Base-by-base conservation (phyloP, 2,888 invertebrate genomes). In the Zhuqinia jingwanae region DNA sequence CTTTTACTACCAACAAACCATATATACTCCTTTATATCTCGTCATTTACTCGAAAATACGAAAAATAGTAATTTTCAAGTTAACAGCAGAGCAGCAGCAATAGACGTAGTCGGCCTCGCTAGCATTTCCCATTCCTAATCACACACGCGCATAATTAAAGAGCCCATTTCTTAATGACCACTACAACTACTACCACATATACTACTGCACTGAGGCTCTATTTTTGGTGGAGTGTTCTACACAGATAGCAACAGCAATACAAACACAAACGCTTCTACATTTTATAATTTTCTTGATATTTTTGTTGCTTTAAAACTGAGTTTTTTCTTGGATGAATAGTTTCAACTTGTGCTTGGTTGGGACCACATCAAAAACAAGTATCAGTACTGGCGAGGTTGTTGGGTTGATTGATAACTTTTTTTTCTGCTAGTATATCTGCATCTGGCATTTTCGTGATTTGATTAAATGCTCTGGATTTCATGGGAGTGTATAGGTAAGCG, bases 141-240 rank as follows among this genome's bases (percentile, higher is more conserved):
- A 36, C 1, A 63, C 47, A 50, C 15, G 22, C 25, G 2, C 68
- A 68, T 68, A 20, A 42, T 68, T 27, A 63, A 63, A 17, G n/a
- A 63, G 17, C 30, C 63, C 10, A 30, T 27, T 63, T 36, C 36
- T 63, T 63, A 63, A 63, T 63, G 63, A 30, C 63, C 36, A 25
- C 30, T n/a, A 22, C 13, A 53, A 53, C 53, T 53, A 11, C 47
- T 45, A 11, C 36, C 8, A 3, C 36, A 36, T 36, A 36, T 8
- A 36, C 5, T 36, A 36, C n/a, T n/a, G n/a, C n/a, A n/a, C n/a
- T n/a, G n/a, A n/a, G n/a, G 5, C 56, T n/a, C n/a, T 42, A 42
- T 42, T 42, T 42, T 42, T 10, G 20, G 20, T 10, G 10, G 17
- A 20, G 22, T 58, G 58, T 58, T 58, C 58, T 25, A 3, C 2